A percentile compares a stretch with the other conserved stretches of the same genome.
phyloP scores from a whole-genome alignment of 2,888 invertebrate genomes.

The Endomychus coccineus region DNA sequence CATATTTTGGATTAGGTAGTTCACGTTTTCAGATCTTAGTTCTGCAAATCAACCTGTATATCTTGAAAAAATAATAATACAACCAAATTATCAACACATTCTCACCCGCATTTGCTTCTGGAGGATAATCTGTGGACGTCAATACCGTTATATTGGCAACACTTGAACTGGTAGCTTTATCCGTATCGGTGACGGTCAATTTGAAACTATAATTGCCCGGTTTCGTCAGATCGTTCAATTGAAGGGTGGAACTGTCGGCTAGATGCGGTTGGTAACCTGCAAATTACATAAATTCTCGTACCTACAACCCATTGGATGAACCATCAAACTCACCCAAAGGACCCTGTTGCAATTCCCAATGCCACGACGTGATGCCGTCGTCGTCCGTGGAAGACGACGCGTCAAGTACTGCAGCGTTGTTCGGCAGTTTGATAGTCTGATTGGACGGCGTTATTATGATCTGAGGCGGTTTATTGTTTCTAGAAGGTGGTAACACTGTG shows the following conservation, averaged over 20 bases:
- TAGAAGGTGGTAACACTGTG: constrained; percentile 76
- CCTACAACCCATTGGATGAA: too few relatives aligned
- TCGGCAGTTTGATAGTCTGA: constrained; percentile 84
- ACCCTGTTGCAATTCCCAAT: constrained; percentile 87
- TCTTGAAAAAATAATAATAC: too few relatives aligned
- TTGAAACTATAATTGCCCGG: constrained; percentile 88
- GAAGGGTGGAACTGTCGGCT: constrained; percentile 73
- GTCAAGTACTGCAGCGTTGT: constrained; percentile 83
- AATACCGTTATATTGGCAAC: constrained; percentile 84
- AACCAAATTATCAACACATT: too few relatives aligned
- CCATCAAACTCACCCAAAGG: constrained; percentile 52
- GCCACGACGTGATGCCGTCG: constrained; percentile 77
- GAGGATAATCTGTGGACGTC: constrained; percentile 89
- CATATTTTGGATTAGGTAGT: too few relatives aligned
- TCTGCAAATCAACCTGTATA: too few relatives aligned
- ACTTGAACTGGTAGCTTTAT: constrained; percentile 78
- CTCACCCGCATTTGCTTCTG: constrained; percentile 82
- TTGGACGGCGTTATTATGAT: constrained; percentile 79
- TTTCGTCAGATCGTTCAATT: constrained; percentile 71
- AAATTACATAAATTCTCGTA: constrained; percentile 31
- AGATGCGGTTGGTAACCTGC: constrained; percentile 71
- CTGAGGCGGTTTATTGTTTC: constrained; percentile 75
- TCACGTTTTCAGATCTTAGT: too few relatives aligned
- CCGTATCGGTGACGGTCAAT: constrained; percentile 85
- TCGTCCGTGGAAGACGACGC: constrained; percentile 63